A percentile compares a stretch with the other conserved stretches of the same genome.
phyloP scores from a whole-genome alignment of 2,113 vertebrate species.

The Aleadryas rufinucha region DNA sequence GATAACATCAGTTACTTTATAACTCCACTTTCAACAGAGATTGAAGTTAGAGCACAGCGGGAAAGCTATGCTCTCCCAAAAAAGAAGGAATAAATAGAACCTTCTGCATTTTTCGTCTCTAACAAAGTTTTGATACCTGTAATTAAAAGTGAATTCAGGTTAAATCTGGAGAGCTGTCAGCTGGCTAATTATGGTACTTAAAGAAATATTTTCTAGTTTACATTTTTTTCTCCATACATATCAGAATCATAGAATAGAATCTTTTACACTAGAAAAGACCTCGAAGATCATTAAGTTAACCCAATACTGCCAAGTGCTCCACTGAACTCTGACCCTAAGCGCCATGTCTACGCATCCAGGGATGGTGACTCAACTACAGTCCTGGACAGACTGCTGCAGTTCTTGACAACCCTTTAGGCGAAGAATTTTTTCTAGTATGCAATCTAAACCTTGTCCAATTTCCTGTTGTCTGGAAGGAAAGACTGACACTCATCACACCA shows the following conservation, averaged over 20 bases:
- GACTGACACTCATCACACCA: background rate
- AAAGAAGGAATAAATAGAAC: background rate
- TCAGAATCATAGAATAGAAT: background rate
- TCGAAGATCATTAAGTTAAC: background rate
- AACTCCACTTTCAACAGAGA: background rate
- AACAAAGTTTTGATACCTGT: background rate
- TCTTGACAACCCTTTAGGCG: background rate
- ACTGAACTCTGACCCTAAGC: background rate
- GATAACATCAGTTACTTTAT: background rate
- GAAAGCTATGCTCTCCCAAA: background rate
- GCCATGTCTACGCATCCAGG: rapidly evolving
- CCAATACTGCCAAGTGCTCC: background rate
- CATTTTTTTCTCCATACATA: background rate
- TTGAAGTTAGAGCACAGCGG: background rate
- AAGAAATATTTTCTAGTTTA: background rate
- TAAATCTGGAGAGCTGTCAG: background rate
- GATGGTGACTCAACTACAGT: background rate
- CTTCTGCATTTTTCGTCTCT: background rate
- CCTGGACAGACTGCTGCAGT: background rate
- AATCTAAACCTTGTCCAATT: background rate
- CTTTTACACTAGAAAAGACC: background rate
- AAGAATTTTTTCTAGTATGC: background rate
- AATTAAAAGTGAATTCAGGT: background rate
- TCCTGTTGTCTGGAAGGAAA: background rate
- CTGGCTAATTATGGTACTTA: background rate